Conservation (phyloP, 2,113 vertebrate genomes). For the Cercocebus atys region DNA sequence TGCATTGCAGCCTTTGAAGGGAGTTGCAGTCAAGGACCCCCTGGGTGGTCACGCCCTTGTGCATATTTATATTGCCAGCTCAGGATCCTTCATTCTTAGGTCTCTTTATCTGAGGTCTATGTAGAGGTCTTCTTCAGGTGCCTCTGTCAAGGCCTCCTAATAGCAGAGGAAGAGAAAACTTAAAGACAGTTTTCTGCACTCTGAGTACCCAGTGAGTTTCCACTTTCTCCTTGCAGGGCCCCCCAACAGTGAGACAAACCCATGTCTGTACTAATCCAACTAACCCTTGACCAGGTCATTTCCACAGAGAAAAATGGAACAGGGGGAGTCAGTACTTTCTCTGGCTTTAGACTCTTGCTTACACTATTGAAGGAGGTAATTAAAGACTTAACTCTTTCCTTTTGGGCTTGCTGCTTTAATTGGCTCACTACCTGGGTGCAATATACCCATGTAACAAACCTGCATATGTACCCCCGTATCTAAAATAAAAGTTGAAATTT, state of each 20-base stretch:
- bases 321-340: background rate
- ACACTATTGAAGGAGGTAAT: background rate
- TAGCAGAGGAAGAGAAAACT: background rate
- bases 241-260: background rate
- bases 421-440: too few relatives aligned
- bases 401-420: background rate
- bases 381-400: background rate
- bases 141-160: background rate
- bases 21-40: background rate
- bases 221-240: background rate
- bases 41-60: background rate
- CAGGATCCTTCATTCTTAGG: background rate
- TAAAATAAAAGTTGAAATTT: too few relatives aligned
- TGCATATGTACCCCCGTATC: too few relatives aligned
- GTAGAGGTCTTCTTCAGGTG: background rate
- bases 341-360: background rate
- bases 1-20: background rate
- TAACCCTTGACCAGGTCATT: background rate
- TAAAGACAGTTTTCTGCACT: background rate
- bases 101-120: background rate
- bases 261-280: background rate
- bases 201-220: background rate
- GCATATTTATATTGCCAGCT: background rate
- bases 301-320: background rate
- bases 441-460: too few relatives aligned